Evolutionary conservation across 2,888 invertebrate species (phyloP), one percentile per base, ranked within the genome.

Genomic region (Nemotelus pantherinus): DNA sequence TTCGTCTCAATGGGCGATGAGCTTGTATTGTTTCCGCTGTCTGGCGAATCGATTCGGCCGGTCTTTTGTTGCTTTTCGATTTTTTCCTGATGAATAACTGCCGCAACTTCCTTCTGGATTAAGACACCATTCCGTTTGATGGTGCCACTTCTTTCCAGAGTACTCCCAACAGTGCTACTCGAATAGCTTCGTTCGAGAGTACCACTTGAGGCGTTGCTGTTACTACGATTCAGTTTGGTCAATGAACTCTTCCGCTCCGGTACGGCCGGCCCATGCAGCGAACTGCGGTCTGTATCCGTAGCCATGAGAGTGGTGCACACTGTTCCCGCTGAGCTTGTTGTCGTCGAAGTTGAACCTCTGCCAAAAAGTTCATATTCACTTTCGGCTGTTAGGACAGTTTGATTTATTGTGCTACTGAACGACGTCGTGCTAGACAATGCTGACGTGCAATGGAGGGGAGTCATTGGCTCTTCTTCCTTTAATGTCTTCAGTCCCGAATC

Each of bases 341-440:
- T 96, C 0, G 96, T 96, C 74, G 95, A 95, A 0, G 96, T 96
- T 2, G 95, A 95, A 2, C 96, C 96, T 87, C 94, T 93, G n/a
- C 96, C 96, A 85, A 95, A 96, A 55, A 96, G 88, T 87, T 96
- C 96, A 84, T 96, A 96, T 85, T 96, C 95, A 85, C 94, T 95
- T 87, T 96, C 96, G 2, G 94, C 93, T 39, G 92, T 90, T 55
- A 92, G 86, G 81, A 92, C 90, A 45, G 91, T 92, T 83, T 93
- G 92, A 83, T 92, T 92, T 77, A 92, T 91, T 71, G 91, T 90
- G 82, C 92, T 92, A 80, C 92, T 91, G 77, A 91, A 91, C 53
- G 93, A 92, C 84, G 90, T 93, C 7, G 91, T 92, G 75, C 86
- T 85, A 2, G 85, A 85, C 81, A 93, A 89, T 65, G 93, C 91